phyloP scores from a whole-genome alignment of 64 coral and sea anemone species.

The Platygyra sinensis region DNA sequence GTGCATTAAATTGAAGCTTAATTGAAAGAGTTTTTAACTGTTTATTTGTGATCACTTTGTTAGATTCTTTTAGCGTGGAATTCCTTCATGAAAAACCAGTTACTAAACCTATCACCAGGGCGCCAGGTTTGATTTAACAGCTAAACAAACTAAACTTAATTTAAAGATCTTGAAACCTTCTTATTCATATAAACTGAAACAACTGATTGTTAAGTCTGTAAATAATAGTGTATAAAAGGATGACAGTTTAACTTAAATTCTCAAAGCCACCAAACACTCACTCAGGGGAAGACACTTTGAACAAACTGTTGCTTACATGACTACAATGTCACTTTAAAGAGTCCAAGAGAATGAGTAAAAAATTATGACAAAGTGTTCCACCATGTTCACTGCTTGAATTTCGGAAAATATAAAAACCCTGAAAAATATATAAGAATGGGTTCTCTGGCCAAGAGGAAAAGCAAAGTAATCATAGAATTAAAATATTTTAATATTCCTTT shows the following conservation, averaged over 20 bases:
- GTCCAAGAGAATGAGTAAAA: no score
- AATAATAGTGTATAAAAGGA: neutral
- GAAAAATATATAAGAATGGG: no score
- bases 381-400: no score
- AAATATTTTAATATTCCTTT: no score
- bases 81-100: slow-evolving; percentile 96
- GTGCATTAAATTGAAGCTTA: no score
- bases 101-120: slow-evolving; percentile 84
- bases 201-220: neutral
- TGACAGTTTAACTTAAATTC: neutral
- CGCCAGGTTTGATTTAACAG: slow-evolving; percentile 91
- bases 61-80: slow-evolving; percentile 91
- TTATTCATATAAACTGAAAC: neutral
- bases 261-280: no score
- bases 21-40: slow-evolving; percentile 3
- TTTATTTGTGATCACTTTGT: slow-evolving; percentile 56
- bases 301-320: no score
- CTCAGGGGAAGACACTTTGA: no score
- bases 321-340: no score
- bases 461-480: neutral
- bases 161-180: slow-evolving; percentile 16
- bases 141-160: slow-evolving; percentile 30
- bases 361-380: no score
- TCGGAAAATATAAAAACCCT: no score
- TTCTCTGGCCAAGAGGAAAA: no score